Percentiles rank a stretch among this genome's conserved stretches.
Conservation (phyloP, 2,797 vertebrate genomes). For the Orientallactaga sibirica region DNA sequence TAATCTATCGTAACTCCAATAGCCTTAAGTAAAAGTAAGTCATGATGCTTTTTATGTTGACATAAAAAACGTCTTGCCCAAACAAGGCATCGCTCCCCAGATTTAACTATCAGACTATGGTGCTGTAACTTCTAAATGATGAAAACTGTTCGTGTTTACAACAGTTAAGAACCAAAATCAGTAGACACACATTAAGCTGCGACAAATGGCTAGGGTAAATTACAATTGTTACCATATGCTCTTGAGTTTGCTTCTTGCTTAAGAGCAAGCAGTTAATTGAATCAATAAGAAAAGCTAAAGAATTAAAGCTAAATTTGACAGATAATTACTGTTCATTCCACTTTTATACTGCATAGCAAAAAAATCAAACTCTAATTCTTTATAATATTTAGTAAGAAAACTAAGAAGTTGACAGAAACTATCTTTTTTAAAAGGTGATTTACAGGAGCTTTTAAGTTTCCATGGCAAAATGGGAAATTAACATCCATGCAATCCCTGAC, state of each 20-base stretch:
- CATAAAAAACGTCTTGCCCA: constrained; percentile 71
- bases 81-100: constrained; percentile 68
- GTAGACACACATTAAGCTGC: constrained; percentile 63
- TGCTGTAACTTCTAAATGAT: constrained; percentile 70
- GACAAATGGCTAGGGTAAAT: constrained; percentile 61
- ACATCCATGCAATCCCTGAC: not conserved
- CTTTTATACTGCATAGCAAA: not conserved
- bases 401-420: not conserved
- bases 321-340: not conserved
- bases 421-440: not conserved
- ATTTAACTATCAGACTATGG: constrained; percentile 62
- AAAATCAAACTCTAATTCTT: constrained; percentile 28
- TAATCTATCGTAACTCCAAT: not conserved
- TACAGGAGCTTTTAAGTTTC: not conserved
- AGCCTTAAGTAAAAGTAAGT: constrained; percentile 75
- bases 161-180: constrained; percentile 75
- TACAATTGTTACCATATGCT: not conserved
- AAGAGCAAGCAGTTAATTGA: constrained; percentile 15
- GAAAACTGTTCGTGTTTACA: constrained; percentile 72
- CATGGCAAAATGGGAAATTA: not conserved
- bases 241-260: not conserved
- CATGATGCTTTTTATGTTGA: constrained; percentile 42
- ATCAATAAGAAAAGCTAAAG: constrained; percentile 47
- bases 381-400: constrained; percentile 25
- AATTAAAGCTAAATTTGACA: not conserved